These are phyloP conservation scores for Caenorhabditis uteleia DNA, from an alignment of 2,888 invertebrate species.

Conservation along the genomic window DNA sequence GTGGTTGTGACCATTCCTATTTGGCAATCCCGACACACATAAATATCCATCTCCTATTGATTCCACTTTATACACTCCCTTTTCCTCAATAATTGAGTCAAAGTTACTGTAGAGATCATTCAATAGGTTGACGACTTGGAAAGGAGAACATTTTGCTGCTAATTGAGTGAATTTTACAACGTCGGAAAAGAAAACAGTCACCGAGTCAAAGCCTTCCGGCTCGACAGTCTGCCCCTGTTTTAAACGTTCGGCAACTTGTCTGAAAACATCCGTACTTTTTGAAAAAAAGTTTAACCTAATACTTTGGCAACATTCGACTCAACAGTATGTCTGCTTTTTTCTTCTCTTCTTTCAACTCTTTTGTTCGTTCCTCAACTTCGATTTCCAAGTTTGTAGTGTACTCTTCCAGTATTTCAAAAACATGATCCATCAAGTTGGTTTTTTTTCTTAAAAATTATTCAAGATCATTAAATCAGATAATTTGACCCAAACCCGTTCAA, in stretches of 20 bases:
- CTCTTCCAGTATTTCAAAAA: conserved; percentile 63
- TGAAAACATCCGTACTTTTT: conserved; percentile 13
- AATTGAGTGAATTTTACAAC: conserved; percentile 66
- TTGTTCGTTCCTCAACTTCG: conserved; percentile 60
- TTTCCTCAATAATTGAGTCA: conserved; percentile 62
- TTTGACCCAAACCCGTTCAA: too few species aligned
- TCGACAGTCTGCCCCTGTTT: conserved; percentile 64
- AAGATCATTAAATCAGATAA: too few species aligned
- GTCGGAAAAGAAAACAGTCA: conserved; percentile 66
- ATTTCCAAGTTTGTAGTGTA: conserved; percentile 62
- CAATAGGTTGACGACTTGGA: conserved; percentile 63
- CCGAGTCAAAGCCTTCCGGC: conserved; percentile 64
- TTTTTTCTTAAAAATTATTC: conserved; percentile 24
- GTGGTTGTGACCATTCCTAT: conserved; percentile 56
- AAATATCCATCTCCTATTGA: conserved; percentile 67
- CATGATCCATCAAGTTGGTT: conserved; percentile 64
- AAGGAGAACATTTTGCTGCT: conserved; percentile 61
- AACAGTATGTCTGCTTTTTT: conserved; percentile 62
- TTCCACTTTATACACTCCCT: conserved; percentile 66
- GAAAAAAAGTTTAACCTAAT: background rate
- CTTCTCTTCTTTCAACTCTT: conserved; percentile 62
- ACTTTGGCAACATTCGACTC: conserved; percentile 63
- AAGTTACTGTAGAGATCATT: conserved; percentile 64
- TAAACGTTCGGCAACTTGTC: conserved; percentile 65
- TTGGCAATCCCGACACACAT: conserved; percentile 65